Evolutionary conservation across 2,888 invertebrate species (phyloP).

Genomic region (Ecdyonurus torrentis): DNA sequence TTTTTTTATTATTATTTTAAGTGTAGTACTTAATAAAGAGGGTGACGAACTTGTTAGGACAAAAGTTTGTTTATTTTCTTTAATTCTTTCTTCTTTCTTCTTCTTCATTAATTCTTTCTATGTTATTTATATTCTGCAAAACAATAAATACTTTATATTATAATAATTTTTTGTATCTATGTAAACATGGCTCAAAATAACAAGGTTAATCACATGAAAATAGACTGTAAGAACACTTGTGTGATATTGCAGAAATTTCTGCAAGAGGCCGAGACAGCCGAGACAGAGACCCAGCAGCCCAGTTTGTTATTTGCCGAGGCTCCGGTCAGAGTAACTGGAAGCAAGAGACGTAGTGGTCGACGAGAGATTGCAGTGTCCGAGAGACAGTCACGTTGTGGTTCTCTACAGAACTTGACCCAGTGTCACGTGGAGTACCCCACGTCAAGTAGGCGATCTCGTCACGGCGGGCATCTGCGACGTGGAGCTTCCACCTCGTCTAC

Average conservation of each 20-base stretch:
- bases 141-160: no score
- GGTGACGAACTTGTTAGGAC: no score
- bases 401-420: conserved; percentile 37
- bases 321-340: conserved; percentile 20
- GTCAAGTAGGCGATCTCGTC: not conserved
- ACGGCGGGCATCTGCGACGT: not conserved
- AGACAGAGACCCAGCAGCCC: conserved; percentile 34
- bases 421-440: conserved; percentile 20
- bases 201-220: no score
- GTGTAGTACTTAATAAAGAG: no score
- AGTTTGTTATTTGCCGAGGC: conserved; percentile 19
- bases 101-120: no score
- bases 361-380: conserved; percentile 27
- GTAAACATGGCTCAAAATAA: no score
- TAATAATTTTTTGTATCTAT: no score
- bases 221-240: no score
- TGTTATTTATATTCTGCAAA: no score
- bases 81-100: no score
- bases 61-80: no score
- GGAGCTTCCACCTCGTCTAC: not conserved
- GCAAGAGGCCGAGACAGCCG: conserved; percentile 59
- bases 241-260: conserved; percentile 54
- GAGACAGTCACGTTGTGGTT: conserved; percentile 36
- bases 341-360: conserved; percentile 19
- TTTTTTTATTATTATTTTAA: no score